These are phyloP conservation scores for Calameuta pallipes DNA, from an alignment of 2,888 invertebrate species.

Conservation along the genomic window DNA sequence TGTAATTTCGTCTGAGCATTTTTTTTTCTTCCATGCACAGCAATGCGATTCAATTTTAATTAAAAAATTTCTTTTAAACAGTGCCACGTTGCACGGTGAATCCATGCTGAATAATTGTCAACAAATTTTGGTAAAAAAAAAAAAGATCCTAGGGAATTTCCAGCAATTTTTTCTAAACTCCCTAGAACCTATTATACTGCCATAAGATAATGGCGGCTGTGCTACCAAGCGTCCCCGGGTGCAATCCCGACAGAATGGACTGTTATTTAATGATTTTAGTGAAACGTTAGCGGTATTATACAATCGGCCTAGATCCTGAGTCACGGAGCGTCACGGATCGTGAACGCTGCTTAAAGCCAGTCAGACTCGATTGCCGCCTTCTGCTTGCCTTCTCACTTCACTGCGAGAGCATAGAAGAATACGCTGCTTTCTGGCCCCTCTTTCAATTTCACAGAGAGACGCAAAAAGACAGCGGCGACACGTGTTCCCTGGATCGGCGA, in stretches of 20 bases:
- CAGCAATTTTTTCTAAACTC: too few relatives aligned
- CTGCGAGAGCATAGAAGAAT: not conserved
- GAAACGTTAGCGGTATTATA: slow-evolving; percentile 65
- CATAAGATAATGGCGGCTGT: not conserved
- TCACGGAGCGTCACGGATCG: slow-evolving; percentile 66
- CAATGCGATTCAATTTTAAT: too few relatives aligned
- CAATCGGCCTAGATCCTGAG: slow-evolving; percentile 66
- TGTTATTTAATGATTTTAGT: slow-evolving; percentile 66
- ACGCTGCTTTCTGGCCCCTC: not conserved
- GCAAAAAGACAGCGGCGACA: not conserved
- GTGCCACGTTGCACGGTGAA: accelerated
- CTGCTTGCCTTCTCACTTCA: not conserved
- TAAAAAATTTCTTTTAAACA: too few relatives aligned
- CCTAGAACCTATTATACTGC: not conserved
- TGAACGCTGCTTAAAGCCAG: slow-evolving; percentile 45
- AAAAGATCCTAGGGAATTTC: too few relatives aligned
- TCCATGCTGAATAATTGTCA: too few relatives aligned
- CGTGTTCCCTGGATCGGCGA: not conserved
- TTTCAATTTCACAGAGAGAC: not conserved
- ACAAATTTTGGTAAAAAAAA: not conserved
- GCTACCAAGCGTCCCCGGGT: not conserved
- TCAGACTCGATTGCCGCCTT: not conserved
- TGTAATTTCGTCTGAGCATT: not conserved
- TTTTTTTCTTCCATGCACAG: not conserved
- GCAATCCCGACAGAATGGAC: slow-evolving; percentile 51